Evolutionary conservation across 1,140 invertebrate species (phyloP).

Genomic region (Chlorops oryzae): DNA sequence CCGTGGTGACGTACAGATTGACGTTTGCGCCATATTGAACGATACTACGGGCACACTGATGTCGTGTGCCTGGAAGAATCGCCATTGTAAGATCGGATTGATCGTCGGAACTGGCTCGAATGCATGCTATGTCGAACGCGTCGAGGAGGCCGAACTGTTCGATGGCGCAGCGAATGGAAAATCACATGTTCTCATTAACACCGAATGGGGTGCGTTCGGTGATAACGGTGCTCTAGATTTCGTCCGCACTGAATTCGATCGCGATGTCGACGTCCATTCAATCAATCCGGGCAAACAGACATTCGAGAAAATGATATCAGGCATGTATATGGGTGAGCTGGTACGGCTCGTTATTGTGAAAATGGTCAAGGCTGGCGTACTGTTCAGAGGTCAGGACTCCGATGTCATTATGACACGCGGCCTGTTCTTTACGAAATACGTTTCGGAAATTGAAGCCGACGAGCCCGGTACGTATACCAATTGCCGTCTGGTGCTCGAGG

Average conservation of each 20-base stretch:
- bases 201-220: slow-evolving; percentile 97
- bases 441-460: slow-evolving; percentile 96
- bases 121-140: slow-evolving; percentile 93
- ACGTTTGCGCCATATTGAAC: slow-evolving; percentile 95
- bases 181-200: slow-evolving; percentile 80
- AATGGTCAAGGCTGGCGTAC: slow-evolving; percentile 67
- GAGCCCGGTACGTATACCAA: slow-evolving; percentile 73
- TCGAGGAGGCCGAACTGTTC: slow-evolving; percentile 65
- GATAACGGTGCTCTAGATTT: slow-evolving; percentile 84
- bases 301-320: slow-evolving; percentile 92
- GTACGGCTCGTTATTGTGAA: slow-evolving; percentile 72
- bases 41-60: slow-evolving; percentile 98
- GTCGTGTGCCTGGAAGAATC: slow-evolving; percentile 98
- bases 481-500: slow-evolving; percentile 82
- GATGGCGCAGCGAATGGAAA: slow-evolving; percentile 53
- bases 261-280: slow-evolving; percentile 77
- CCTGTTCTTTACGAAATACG: slow-evolving; percentile 93
- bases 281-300: slow-evolving; percentile 79
- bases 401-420: slow-evolving; percentile 68
- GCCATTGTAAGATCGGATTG: slow-evolving; percentile 84
- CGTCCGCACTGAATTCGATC: slow-evolving; percentile 83
- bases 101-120: slow-evolving; percentile 95
- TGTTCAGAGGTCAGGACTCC: slow-evolving; percentile 75
- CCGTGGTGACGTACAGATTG: slow-evolving; percentile 85
- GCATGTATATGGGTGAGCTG: slow-evolving; percentile 90